phyloP scores from a whole-genome alignment of 1,140 invertebrate species.

The Arion vulgaris region DNA sequence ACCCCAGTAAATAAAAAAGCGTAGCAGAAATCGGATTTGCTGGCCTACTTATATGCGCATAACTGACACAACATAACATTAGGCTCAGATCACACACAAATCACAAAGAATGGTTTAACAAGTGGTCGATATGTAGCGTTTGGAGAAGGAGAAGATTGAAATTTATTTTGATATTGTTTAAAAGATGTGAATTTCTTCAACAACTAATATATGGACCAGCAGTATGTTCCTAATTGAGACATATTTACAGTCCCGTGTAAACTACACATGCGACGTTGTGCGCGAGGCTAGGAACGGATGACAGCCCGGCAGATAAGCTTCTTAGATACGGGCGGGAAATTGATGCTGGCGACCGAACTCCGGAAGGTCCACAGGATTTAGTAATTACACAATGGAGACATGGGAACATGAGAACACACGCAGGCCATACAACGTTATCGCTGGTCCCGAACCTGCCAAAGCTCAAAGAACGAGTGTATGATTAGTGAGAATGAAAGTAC shows the following conservation, averaged over 20 bases:
- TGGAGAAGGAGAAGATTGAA: no score
- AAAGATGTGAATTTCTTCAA: no score
- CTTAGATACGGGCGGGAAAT: not conserved
- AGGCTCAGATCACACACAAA: no score
- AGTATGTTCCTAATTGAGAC: not conserved
- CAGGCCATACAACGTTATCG: not conserved
- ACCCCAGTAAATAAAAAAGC: no score
- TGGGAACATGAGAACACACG: not conserved
- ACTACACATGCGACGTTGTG: not conserved
- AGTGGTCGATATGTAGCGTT: no score
- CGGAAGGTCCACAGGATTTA: not conserved
- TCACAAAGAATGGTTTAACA: no score
- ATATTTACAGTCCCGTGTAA: not conserved
- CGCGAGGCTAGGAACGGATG: not conserved
- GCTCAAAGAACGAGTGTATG: not conserved
- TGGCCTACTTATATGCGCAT: no score
- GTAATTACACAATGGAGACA: not conserved
- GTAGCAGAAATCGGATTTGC: no score
- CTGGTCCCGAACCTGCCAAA: not conserved
- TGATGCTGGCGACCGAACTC: not conserved
- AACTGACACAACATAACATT: no score
- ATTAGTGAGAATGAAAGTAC: not conserved
- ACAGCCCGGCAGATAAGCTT: not conserved
- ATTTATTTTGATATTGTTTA: no score
- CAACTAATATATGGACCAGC: not conserved